These are phyloP conservation scores for Tenthredo distinguenda DNA, from an alignment of 2,888 invertebrate species.

Conservation along the genomic window DNA sequence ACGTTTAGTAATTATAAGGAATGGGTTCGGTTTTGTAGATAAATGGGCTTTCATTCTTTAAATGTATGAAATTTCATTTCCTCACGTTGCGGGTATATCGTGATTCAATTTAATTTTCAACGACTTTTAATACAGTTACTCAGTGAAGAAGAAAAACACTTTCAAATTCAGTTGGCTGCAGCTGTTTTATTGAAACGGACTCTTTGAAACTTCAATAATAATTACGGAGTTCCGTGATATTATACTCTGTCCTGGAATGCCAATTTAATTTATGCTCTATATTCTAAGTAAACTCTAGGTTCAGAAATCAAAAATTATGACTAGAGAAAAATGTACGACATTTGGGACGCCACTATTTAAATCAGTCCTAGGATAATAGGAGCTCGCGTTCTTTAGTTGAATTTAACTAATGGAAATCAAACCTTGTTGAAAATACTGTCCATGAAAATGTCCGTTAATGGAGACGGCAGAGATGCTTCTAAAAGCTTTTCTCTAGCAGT, in stretches of 20 bases:
- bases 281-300: background rate
- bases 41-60: background rate
- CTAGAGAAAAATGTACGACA: background rate
- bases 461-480: slow-evolving; percentile 28
- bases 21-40: background rate
- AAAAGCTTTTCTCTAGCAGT: slow-evolving; percentile 37
- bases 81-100: background rate
- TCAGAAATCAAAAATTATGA: background rate
- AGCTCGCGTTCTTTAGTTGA: background rate
- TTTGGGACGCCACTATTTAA: background rate
- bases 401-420: slow-evolving; percentile 40
- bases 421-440: slow-evolving; percentile 20
- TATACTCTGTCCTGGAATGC: background rate
- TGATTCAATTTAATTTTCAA: background rate
- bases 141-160: background rate
- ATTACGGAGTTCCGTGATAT: background rate
- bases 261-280: background rate
- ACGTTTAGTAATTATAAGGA: background rate
- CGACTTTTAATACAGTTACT: background rate
- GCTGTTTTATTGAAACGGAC: background rate
- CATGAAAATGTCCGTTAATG: slow-evolving; percentile 33
- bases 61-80: background rate
- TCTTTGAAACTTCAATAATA: background rate
- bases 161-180: background rate
- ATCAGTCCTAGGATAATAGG: background rate